Evolutionary conservation across 2,888 invertebrate species (phyloP).

Genomic region (Phorcus lineatus): DNA sequence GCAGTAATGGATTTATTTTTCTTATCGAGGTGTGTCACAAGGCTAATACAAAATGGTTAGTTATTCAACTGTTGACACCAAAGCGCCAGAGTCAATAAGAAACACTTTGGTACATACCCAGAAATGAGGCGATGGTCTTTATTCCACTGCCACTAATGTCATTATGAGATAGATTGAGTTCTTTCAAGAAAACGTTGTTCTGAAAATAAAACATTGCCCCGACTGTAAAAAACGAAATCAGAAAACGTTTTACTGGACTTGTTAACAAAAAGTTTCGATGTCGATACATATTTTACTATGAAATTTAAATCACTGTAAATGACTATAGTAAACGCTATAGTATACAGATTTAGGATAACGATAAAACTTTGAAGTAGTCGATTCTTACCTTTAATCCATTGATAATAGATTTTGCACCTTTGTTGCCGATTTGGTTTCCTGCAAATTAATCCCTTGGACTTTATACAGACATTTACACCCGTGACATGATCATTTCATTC

Average conservation of each 20-base stretch:
- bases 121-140: slow-evolving; percentile 54
- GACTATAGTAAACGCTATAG: too few relatives aligned
- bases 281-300: too few relatives aligned
- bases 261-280: neutral
- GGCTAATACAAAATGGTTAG: too few relatives aligned
- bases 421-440: slow-evolving; percentile 42
- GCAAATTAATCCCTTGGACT: neutral
- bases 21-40: too few relatives aligned
- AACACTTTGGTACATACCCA: slow-evolving; percentile 43
- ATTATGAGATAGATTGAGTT: slow-evolving; percentile 58
- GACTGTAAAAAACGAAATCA: neutral
- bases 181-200: slow-evolving; percentile 57
- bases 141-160: slow-evolving; percentile 56
- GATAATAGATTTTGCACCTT: slow-evolving; percentile 34
- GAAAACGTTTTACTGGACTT: neutral
- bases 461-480: neutral
- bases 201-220: slow-evolving; percentile 35
- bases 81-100: too few relatives aligned
- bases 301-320: too few relatives aligned
- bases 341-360: neutral
- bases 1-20: too few relatives aligned
- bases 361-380: neutral
- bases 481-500: too few relatives aligned
- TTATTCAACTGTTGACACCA: too few relatives aligned
- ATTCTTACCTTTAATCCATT: slow-evolving; percentile 33